Evolutionary conservation across 1,140 invertebrate genomes (phyloP).

Genomic region (Drosophila ambigua): DNA sequence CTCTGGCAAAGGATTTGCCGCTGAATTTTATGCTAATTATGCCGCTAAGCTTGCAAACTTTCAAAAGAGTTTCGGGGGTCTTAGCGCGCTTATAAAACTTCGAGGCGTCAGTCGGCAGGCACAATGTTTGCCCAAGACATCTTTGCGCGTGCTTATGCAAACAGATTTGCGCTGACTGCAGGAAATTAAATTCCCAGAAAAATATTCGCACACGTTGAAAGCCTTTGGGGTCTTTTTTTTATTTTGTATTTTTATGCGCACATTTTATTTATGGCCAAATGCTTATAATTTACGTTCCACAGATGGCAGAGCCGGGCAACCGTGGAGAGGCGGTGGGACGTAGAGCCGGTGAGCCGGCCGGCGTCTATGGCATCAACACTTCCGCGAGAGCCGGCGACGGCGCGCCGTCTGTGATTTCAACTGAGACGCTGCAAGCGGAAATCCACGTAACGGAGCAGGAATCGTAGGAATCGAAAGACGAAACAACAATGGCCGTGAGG

Average conservation of each 20-base stretch:
- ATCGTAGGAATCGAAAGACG: conserved; percentile 27
- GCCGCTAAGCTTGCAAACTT: conserved; percentile 67
- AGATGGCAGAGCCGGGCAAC: conserved; percentile 1
- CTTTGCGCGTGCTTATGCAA: conserved; percentile 42
- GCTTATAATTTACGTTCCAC: conserved; percentile 57
- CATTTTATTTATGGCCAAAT: conserved; percentile 46
- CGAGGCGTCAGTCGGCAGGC: conserved; percentile 11
- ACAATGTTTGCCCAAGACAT: conserved; percentile 53
- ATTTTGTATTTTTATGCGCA: conserved; percentile 21
- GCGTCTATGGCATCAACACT: conserved; percentile 67
- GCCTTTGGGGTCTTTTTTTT: too few relatives aligned
- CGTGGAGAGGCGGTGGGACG: neutral
- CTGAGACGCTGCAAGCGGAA: conserved; percentile 68
- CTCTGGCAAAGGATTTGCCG: conserved; percentile 55
- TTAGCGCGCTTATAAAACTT: conserved; percentile 56
- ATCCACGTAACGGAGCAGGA: conserved; percentile 66
- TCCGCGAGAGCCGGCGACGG: conserved; percentile 44
- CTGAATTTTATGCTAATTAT: conserved; percentile 76
- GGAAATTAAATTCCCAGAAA: conserved; percentile 45
- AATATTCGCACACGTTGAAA: conserved; percentile 20
- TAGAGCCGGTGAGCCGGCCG: conserved; percentile 34
- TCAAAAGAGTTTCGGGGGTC: conserved; percentile 63
- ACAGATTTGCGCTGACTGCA: conserved; percentile 60
- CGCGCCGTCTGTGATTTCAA: conserved; percentile 64
- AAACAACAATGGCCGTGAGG: conserved; percentile 14